These are phyloP conservation scores for Melanostigma gelatinosum DNA, from an alignment of 2,113 vertebrate species.

Conservation along the genomic window DNA sequence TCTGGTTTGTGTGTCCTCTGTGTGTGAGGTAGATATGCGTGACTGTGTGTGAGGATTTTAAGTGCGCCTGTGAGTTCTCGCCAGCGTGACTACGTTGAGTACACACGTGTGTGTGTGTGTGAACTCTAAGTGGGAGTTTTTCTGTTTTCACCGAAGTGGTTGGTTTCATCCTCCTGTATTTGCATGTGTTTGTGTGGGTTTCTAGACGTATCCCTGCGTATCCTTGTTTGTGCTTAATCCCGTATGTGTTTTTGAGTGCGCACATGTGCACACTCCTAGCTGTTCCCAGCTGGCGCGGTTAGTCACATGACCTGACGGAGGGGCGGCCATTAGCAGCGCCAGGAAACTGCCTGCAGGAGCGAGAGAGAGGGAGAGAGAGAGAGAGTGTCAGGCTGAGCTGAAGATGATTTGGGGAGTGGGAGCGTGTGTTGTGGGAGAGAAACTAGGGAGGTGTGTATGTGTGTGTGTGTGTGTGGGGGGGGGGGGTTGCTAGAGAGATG, in stretches of 20 bases:
- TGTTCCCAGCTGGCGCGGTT: constrained; percentile 79
- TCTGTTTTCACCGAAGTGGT: constrained; percentile 45
- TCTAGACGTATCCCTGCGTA: constrained; percentile 15
- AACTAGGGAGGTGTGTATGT: constrained; percentile 40
- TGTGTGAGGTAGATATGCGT: constrained; percentile 63
- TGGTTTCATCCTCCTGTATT: constrained; percentile 42
- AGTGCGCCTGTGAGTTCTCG: constrained; percentile 35
- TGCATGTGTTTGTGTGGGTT: constrained; percentile 49
- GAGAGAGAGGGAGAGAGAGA: constrained; percentile 56
- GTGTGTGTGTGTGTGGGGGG: constrained; percentile 8
- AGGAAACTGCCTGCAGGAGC: constrained; percentile 80
- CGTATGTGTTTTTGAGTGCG: constrained; percentile 34
- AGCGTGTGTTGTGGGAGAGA: constrained; percentile 58
- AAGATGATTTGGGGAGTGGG: constrained; percentile 62
- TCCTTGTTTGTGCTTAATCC: constrained; percentile 31
- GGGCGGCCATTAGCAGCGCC: constrained; percentile 76
- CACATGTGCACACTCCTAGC: constrained; percentile 66
- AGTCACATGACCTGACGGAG: constrained; percentile 82
- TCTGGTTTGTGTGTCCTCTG: constrained; percentile 77
- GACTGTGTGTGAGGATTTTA: constrained; percentile 52
- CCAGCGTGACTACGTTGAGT: constrained; percentile 27
- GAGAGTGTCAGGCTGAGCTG: constrained; percentile 65
- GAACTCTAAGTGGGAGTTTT: constrained; percentile 32
- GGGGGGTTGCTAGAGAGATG: constrained; percentile 39
- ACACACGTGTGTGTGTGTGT: constrained; percentile 8